Percentiles rank a stretch among this genome's conserved stretches.
These are phyloP conservation scores for Limnothrissa miodon DNA, from an alignment of 2,113 vertebrate species.

Conservation along the genomic window DNA sequence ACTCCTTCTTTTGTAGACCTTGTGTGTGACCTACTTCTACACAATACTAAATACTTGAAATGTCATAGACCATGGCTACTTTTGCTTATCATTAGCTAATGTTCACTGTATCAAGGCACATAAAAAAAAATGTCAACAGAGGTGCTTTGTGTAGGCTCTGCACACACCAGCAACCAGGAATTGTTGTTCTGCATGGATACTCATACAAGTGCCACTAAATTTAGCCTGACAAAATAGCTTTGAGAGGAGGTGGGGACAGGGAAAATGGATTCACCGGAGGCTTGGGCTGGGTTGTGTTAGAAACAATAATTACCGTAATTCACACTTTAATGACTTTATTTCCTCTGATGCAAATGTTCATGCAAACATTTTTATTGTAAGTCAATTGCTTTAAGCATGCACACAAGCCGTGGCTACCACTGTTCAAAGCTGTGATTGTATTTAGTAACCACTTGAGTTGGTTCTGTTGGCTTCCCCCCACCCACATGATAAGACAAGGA, in stretches of 20 bases:
- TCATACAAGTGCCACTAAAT: conserved; percentile 7
- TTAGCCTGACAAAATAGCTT: conserved; percentile 5
- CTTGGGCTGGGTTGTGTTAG: too few species aligned
- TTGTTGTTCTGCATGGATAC: conserved; percentile 4
- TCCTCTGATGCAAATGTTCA: not conserved
- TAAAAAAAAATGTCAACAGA: not conserved
- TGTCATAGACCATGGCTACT: not conserved
- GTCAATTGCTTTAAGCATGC: not conserved
- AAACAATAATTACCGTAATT: too few species aligned
- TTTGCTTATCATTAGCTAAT: not conserved
- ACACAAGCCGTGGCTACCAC: not conserved
- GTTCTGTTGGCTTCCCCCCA: conserved; percentile 3
- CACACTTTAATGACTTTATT: too few species aligned
- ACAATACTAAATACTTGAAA: not conserved
- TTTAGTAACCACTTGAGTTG: conserved; percentile 14
- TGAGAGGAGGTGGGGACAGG: conserved; percentile 6
- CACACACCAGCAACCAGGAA: not conserved
- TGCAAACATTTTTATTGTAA: not conserved
- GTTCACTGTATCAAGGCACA: not conserved
- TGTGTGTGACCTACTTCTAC: too few species aligned
- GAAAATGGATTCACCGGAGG: not conserved
- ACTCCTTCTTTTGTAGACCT: too few species aligned
- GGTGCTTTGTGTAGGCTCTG: not conserved
- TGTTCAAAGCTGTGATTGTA: conserved; percentile 4
- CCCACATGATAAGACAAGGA: conserved; percentile 14